Evolutionary conservation across 2,113 vertebrate genomes (phyloP).

Genomic region (Galeopterus variegatus): DNA sequence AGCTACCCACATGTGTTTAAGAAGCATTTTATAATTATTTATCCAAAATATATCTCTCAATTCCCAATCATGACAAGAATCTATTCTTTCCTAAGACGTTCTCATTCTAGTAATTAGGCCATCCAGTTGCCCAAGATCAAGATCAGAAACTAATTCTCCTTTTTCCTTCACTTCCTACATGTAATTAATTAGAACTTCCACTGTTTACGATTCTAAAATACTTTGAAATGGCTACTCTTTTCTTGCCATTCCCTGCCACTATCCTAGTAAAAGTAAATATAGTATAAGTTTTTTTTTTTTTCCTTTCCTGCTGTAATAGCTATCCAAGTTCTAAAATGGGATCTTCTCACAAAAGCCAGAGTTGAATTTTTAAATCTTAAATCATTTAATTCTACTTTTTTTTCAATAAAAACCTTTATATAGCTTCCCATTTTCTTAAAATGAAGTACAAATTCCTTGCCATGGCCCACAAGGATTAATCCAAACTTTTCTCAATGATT

Average conservation of each 20-base stretch:
- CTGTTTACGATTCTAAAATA: constrained; percentile 1
- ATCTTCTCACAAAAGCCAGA: background rate
- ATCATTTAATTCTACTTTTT: background rate
- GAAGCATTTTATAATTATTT: background rate
- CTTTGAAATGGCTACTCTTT: background rate
- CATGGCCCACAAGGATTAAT: background rate
- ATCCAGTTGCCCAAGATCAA: background rate
- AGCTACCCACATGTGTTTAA: background rate
- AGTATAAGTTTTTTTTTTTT: background rate
- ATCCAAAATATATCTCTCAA: background rate
- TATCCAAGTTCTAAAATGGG: background rate
- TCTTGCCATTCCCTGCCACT: background rate
- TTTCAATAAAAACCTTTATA: background rate
- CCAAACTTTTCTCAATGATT: background rate
- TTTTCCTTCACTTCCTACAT: background rate
- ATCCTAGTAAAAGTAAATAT: background rate
- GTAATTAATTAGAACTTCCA: background rate
- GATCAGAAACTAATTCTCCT: background rate
- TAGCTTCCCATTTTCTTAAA: background rate
- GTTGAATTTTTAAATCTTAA: background rate
- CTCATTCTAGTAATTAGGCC: background rate
- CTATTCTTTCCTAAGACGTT: background rate
- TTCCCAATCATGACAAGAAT: background rate
- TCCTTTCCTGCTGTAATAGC: background rate
- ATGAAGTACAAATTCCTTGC: background rate